These are phyloP conservation scores for Falco rusticolus DNA, from an alignment of 2,797 vertebrate genomes.

Conservation along the genomic window DNA sequence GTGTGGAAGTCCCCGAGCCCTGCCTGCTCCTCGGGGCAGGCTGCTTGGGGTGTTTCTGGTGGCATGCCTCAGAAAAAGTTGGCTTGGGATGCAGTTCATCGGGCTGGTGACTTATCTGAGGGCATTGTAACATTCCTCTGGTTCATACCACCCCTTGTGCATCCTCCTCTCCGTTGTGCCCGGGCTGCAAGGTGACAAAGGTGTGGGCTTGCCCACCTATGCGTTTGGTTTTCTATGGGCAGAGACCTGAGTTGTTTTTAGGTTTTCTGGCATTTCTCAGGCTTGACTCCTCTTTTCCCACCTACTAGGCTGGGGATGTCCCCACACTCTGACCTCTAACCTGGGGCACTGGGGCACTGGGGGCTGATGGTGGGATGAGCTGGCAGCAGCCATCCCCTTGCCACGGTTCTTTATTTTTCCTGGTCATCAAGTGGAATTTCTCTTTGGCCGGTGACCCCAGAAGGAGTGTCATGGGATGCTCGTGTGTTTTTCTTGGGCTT, in stretches of 20 bases:
- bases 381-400: not conserved
- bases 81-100: not conserved
- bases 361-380: not conserved
- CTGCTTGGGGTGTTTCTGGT: not conserved
- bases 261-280: not conserved
- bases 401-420: not conserved
- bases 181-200: fast-evolving
- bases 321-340: not conserved
- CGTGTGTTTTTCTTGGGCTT: not conserved
- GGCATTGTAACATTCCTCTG: fast-evolving
- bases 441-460: not conserved
- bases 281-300: not conserved
- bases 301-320: not conserved
- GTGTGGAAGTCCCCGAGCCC: too few species aligned
- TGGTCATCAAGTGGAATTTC: not conserved
- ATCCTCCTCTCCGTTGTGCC: fast-evolving
- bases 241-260: not conserved
- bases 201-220: not conserved
- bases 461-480: not conserved
- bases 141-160: not conserved
- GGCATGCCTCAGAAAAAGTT: fast-evolving
- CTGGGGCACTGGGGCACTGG: fast-evolving
- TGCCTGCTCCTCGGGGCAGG: not conserved
- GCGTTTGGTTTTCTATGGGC: not conserved
- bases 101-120: not conserved